These are phyloP conservation scores for Chlorops oryzae DNA, from an alignment of 1,140 invertebrate genomes.

Conservation along the genomic window DNA sequence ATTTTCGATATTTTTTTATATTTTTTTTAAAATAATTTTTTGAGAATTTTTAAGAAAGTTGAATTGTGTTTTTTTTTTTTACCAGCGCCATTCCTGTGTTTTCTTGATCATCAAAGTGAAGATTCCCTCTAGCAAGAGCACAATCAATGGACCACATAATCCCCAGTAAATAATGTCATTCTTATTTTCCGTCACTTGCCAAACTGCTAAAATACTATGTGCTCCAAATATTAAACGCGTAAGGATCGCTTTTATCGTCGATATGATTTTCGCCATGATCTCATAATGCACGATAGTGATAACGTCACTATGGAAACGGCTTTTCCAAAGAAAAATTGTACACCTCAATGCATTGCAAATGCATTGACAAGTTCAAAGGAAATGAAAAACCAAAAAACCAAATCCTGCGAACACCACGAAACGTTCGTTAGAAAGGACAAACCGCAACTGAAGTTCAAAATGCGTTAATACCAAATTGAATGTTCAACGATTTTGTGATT, in stretches of 20 bases:
- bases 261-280: conserved; percentile 64
- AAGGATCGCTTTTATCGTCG: conserved; percentile 72
- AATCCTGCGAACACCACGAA: conserved; percentile 18
- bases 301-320: too few species aligned
- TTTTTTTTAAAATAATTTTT: too few species aligned
- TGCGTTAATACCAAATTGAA: neutral
- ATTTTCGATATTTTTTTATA: too few species aligned
- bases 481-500: too few species aligned
- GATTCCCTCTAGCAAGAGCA: conserved; percentile 73
- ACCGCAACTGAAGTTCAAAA: conserved; percentile 26
- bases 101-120: conserved; percentile 79
- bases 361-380: neutral
- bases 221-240: conserved; percentile 71
- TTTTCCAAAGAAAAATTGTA: conserved; percentile 13
- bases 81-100: conserved; percentile 85
- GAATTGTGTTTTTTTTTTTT: too few species aligned
- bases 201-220: conserved; percentile 73
- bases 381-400: neutral
- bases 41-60: too few species aligned
- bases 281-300: conserved; percentile 11
- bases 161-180: conserved; percentile 69
- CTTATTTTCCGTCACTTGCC: conserved; percentile 72
- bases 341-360: conserved; percentile 12
- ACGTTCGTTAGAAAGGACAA: conserved; percentile 31
- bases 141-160: conserved; percentile 64